Evolutionary conservation across 1,140 invertebrate genomes (phyloP).

Genomic region (Teleopsis dalmanni): DNA sequence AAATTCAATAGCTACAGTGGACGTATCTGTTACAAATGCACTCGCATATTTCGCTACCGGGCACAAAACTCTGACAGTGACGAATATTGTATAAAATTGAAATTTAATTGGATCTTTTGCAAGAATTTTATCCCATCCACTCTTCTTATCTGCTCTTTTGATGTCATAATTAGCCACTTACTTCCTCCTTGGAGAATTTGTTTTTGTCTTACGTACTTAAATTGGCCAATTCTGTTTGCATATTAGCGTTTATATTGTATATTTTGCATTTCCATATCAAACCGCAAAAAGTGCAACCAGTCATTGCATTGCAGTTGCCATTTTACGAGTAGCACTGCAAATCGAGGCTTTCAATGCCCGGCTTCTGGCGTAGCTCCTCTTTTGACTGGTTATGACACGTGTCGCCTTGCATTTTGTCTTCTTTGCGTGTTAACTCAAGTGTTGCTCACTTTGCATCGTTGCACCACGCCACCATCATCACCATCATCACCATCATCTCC

Average conservation of each 20-base stretch:
- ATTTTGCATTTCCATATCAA: too few species aligned
- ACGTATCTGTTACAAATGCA: too few species aligned
- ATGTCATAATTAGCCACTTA: slow-evolving; percentile 10
- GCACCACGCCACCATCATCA: not conserved
- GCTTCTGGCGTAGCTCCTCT: slow-evolving; percentile 1
- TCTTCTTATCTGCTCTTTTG: slow-evolving; percentile 1
- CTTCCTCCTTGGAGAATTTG: slow-evolving; percentile 1
- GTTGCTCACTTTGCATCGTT: slow-evolving; percentile 12
- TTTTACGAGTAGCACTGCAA: not conserved
- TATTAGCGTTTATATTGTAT: too few species aligned
- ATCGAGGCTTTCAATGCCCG: not conserved
- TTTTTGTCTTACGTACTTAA: not conserved
- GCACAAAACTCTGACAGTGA: too few species aligned
- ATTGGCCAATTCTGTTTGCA: too few species aligned
- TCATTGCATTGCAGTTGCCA: not conserved
- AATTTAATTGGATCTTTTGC: too few species aligned
- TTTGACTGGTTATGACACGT: slow-evolving; percentile 12
- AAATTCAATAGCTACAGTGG: too few species aligned
- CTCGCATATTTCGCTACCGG: too few species aligned
- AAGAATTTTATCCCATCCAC: too few species aligned
- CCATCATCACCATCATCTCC: not conserved
- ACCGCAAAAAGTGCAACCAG: slow-evolving; percentile 7
- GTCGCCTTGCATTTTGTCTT: slow-evolving; percentile 13
- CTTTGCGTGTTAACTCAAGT: slow-evolving; percentile 26
- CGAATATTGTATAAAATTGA: too few species aligned